Evolutionary conservation across 2,797 vertebrate species (phyloP), one percentile per base, ranked within the genome.

Genomic region (Microctenopoma lineatum): DNA sequence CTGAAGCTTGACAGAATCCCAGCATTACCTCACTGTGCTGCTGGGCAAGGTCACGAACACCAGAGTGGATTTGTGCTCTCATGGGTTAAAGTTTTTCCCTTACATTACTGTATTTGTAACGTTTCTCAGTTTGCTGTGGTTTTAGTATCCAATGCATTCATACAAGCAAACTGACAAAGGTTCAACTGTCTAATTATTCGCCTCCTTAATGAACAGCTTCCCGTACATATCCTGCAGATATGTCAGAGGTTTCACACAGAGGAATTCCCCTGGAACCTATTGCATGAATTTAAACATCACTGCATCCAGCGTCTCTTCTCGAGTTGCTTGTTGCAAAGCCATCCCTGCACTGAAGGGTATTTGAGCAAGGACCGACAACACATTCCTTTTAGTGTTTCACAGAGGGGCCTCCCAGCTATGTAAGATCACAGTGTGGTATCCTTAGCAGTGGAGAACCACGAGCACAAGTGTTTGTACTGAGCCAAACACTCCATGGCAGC

Each of bases 11-110:
- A 85, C 86, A 83, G 77, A 62, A 86, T 77, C 78, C 59, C 78
- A 87, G 70, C 76, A 75, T 85, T 82, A 87, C 83, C 84, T 81
- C 65, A 12, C 51, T 59, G 64, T 77, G 76, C 77, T 85, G 77
- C 74, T 72, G 61, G 82, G 82, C 85, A 87, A 90, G 84, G 87
- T 90, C 85, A 85, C 67, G 64, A 66, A 64, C 57, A 56, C 63
- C 26, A 53, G 46, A 45, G 52, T 25, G 29, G 59, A 39, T 14
- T 65, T 78, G 34, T 84, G 56, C 56, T 73, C 57, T 77, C 3
- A 38, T 70, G 80, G 62, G 42, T 27, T 27, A 46, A 66, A 77
- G 48, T 52, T 75, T 73, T 66, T 56, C 57, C 46, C 59, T 60
- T 59, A 16, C 38, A 39, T 29, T 61, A 5, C 26, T 16, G 36